Conservation (phyloP, 2,888 invertebrate species). For the Eupithecia exiguata region DNA sequence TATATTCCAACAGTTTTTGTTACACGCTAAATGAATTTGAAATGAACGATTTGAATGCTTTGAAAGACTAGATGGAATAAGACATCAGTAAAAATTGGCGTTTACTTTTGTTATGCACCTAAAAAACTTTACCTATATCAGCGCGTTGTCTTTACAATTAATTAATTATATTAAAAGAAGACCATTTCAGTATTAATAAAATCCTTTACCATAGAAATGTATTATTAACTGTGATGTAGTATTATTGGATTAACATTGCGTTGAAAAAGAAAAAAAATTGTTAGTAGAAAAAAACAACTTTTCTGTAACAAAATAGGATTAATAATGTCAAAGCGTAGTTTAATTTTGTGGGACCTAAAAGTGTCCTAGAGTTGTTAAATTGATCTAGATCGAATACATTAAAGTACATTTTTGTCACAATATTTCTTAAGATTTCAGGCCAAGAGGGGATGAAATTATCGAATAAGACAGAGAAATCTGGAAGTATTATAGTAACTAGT, state of each 20-base stretch:
- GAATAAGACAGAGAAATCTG: background rate
- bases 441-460: background rate
- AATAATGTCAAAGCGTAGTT: conserved; percentile 6
- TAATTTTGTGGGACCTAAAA: conserved; percentile 39
- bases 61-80: background rate
- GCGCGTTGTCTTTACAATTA: background rate
- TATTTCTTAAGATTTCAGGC: background rate
- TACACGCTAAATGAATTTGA: too few species aligned
- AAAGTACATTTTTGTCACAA: conserved; percentile 16
- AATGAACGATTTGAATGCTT: background rate
- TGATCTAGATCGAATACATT: background rate
- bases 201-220: background rate
- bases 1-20: too few species aligned
- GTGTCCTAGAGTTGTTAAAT: conserved; percentile 24
- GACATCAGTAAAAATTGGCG: background rate
- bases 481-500: background rate
- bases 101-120: background rate
- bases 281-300: background rate
- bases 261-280: background rate
- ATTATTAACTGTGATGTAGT: background rate
- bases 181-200: background rate
- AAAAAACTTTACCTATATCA: background rate
- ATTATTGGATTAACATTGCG: background rate
- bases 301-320: background rate
- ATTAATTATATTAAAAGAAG: background rate